Base-by-base conservation (phyloP, 1,140 invertebrate genomes). In the Camponotus floridanus region DNA sequence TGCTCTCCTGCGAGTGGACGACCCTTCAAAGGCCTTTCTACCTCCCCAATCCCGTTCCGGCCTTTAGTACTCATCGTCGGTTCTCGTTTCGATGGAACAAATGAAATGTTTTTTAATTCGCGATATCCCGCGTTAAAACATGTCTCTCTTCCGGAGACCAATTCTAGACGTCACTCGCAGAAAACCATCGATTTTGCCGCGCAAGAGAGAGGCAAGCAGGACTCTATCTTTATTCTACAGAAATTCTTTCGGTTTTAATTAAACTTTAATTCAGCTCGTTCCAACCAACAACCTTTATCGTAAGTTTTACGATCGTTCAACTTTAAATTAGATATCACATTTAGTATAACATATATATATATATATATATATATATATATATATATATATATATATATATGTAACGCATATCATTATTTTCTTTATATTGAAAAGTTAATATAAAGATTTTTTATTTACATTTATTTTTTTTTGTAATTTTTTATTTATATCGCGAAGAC, bases 241-340 rank as follows among this genome's bases (percentile, higher is more conserved):
- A 70, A 83, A 91, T 87, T 89, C 81, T 87, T 70, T 26, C 21
- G 59, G 88, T 78, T 90, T 92, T 92, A 92, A 92, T 92, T 92
- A 92, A 92, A 87, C 89, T 91, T 90, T 92, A 87, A 91, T 87
- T 86, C 76, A 61, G 45, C 71, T 70, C 74, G 67, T 88, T 88
- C 48, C 57, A 3, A 15, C 48, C 13, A 36, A 59, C 33, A 26
- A 39, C 26, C 67, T 45, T 57, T 68, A 21, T 26, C 55, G 13
- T 48, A 48, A 70, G 55, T 70, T 73, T 42, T 7, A 39, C 26
- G 7, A 73, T 45, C 6, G n/a, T 61, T 73, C 36, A 26, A 18
- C 55, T 57, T 83, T 74, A 83, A 83, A 45, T 39, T 8, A 61
- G 57, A 45, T 36, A 39, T 42, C 39, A 42, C 21, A 33, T 76